Conservation (phyloP, 2,888 invertebrate genomes). For the Biston stratarius region DNA sequence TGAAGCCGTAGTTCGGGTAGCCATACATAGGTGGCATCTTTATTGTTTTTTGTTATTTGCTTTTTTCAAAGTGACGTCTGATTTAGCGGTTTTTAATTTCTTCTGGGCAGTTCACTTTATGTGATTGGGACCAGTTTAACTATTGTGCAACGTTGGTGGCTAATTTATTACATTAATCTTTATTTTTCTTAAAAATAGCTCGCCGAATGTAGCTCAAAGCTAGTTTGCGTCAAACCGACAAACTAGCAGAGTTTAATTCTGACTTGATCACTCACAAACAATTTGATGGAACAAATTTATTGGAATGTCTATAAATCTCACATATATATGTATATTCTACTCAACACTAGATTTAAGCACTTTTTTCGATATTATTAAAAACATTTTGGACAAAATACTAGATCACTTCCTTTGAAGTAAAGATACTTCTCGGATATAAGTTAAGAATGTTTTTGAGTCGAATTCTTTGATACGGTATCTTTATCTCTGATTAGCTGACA, state of each 20-base stretch:
- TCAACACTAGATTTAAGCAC: neutral
- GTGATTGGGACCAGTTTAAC: too few relatives aligned
- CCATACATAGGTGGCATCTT: constrained; percentile 73
- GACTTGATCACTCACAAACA: constrained; percentile 58
- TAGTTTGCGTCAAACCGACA: constrained; percentile 50
- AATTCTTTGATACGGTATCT: constrained; percentile 39
- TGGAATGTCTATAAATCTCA: constrained; percentile 55
- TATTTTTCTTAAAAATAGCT: too few relatives aligned
- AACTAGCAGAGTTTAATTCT: constrained; percentile 49
- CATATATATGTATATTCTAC: constrained; percentile 1
- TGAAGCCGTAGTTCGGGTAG: constrained; percentile 59
- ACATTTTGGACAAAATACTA: constrained; percentile 25
- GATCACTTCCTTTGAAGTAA: neutral
- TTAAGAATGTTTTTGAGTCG: constrained; percentile 14
- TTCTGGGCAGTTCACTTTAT: neutral
- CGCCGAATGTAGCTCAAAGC: constrained; percentile 27
- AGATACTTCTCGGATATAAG: constrained; percentile 21
- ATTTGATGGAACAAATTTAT: constrained; percentile 64
- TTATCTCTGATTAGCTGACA: constrained; percentile 41
- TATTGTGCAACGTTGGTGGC: too few relatives aligned
- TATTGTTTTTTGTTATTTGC: neutral
- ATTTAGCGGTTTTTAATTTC: neutral
- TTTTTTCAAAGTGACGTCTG: neutral
- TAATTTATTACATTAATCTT: too few relatives aligned
- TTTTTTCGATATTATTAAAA: constrained; percentile 15